Base-by-base conservation (phyloP, 1,140 invertebrate species). In the Drosophila guanche region DNA sequence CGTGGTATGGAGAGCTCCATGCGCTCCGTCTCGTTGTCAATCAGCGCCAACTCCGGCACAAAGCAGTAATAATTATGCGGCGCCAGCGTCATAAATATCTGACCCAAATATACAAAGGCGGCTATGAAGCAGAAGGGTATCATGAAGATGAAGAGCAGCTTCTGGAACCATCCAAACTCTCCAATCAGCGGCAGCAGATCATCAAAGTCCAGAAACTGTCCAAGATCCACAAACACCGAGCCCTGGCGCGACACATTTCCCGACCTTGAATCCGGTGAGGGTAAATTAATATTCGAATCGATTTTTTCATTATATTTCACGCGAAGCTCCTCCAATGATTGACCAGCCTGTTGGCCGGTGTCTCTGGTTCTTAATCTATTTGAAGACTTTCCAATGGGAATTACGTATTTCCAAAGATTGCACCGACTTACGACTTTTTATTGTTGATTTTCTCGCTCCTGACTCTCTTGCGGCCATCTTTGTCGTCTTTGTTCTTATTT, bases 161-260 rank as follows among this genome's bases (percentile, higher is more conserved):
- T 95, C 91, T 98, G 97, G 91, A 97, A 98, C 40, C 93, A 90
- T 14, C 97, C 97, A 90, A 98, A 98, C 70, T 96, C 96, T 0
- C 97, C 97, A 14, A 98, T 93, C 81, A 96, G 93, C 0, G 95
- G 95, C 41, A 98, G 90, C 4, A 98, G 91, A 57, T 97, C 96
- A 83, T 98, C 97, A 61, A 98, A 96, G 75, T 97, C 96, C 53
- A 95, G 3, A 45, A 69, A 33, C 27, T 63, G n/a, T 14, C 40
- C 2, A n/a, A 20, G 6, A 22, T 78, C 70, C 27, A 40, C 2
- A 8, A 27, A 3, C n/a, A 5, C 2, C 16, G 22, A 5, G n/a
- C 33, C 12, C 10, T 4, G 33, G 4, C 10, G 3, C 0, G 25
- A 16, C 1, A 20, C 23, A 2, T 4, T 29, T 0, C 16, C 12